Evolutionary conservation across 2,113 vertebrate genomes (phyloP).

Genomic region (Otolemur garnettii): DNA sequence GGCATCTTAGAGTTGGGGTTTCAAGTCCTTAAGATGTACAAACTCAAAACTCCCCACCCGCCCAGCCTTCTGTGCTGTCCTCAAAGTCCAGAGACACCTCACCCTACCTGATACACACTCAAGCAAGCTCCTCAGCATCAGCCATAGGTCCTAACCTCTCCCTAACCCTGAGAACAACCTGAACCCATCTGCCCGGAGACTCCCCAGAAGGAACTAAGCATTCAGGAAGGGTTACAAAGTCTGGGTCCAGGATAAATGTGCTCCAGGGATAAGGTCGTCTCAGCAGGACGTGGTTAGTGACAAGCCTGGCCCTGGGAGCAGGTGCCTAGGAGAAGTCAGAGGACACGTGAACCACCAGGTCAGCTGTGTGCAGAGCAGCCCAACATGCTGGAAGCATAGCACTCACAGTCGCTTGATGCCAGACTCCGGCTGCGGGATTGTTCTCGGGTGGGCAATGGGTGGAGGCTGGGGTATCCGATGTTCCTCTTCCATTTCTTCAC

Average conservation of each 20-base stretch:
- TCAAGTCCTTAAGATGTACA: not conserved
- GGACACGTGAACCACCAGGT: not conserved
- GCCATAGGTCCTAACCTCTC: not conserved
- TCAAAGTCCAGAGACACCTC: not conserved
- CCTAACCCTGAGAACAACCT: fast-evolving
- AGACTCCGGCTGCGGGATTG: conserved; percentile 91
- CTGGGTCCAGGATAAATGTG: not conserved
- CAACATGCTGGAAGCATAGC: fast-evolving
- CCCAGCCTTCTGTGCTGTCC: not conserved
- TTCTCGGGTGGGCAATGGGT: conserved; percentile 86
- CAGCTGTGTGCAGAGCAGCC: not conserved
- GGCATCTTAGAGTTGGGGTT: not conserved
- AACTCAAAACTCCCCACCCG: fast-evolving
- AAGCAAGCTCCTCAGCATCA: not conserved
- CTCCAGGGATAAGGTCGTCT: not conserved
- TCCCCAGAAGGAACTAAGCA: not conserved
- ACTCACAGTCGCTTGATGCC: conserved; percentile 97
- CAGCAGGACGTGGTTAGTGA: not conserved
- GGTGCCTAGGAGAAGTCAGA: not conserved
- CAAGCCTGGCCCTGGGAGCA: not conserved
- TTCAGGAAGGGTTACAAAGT: not conserved
- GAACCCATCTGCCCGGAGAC: not conserved
- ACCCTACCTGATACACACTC: not conserved
- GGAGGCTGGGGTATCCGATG: conserved; percentile 85
- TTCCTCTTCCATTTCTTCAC: conserved; percentile 96